Conservation (phyloP, 30 jellyfish, hydroid and myxozoan species). For the Turritopsis dohrnii region DNA sequence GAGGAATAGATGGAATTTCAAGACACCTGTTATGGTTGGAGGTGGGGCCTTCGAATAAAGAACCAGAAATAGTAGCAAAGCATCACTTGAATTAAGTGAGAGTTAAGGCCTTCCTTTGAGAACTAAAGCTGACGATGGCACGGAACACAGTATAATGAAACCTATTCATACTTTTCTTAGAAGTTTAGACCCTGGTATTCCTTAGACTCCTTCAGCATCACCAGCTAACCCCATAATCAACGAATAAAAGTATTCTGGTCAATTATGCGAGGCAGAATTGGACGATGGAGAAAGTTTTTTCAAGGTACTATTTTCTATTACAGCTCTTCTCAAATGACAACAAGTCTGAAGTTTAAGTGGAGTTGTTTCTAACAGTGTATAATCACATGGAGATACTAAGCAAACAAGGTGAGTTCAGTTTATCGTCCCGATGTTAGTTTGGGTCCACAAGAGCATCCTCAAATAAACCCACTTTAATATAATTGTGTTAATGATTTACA, state of each 20-base stretch:
- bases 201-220: conserved; percentile 31
- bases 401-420: no score
- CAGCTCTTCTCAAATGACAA: conserved; percentile 36
- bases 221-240: conserved; percentile 40
- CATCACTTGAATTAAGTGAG: conserved; percentile 39
- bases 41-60: conserved; percentile 36
- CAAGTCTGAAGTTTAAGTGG: no score
- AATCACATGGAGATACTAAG: no score
- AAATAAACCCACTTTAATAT: no score
- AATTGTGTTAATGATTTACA: no score
- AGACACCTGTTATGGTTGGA: conserved; percentile 54
- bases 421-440: no score
- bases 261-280: conserved; percentile 40
- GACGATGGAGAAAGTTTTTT: conserved; percentile 65
- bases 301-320: conserved; percentile 38
- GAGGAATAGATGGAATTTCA: conserved; percentile 60
- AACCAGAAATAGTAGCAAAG: conserved; percentile 44
- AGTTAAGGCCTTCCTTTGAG: conserved; percentile 36
- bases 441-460: no score
- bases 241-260: conserved; percentile 67
- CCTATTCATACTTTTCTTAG: conserved; percentile 36
- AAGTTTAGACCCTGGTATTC: conserved; percentile 29
- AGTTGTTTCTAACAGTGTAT: no score
- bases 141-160: conserved; percentile 44
- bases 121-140: no score